Evolutionary conservation across 2,797 vertebrate species (phyloP).

Genomic region (Lepus townsendii): DNA sequence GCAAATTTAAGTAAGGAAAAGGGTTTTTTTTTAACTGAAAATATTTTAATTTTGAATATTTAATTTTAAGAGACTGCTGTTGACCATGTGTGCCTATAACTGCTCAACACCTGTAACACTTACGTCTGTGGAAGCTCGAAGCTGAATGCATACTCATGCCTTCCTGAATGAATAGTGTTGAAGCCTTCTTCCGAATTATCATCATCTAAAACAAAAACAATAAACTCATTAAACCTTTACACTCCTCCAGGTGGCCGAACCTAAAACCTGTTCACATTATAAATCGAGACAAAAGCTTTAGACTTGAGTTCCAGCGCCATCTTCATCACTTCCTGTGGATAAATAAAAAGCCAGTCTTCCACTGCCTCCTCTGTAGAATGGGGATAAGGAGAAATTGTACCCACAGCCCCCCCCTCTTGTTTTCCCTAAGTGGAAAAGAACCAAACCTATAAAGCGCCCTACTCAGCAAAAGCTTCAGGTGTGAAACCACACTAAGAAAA

Average conservation of each 20-base stretch:
- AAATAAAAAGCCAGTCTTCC: not conserved
- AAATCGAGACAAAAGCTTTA: not conserved
- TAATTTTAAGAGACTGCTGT: not conserved
- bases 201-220: conserved; percentile 85
- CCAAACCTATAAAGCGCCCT: not conserved
- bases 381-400: not conserved
- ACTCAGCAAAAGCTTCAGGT: not conserved
- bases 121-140: conserved; percentile 99
- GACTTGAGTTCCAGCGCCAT: not conserved
- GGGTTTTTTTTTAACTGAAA: conserved; percentile 83
- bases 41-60: conserved; percentile 60
- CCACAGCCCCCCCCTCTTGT: no score
- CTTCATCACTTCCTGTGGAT: not conserved
- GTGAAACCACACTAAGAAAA: not conserved
- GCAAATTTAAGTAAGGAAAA: conserved; percentile 87
- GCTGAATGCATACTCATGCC: conserved; percentile 99
- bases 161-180: conserved; percentile 95
- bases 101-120: conserved; percentile 84
- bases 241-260: not conserved
- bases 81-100: conserved; percentile 62
- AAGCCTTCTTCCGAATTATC: conserved; percentile 96
- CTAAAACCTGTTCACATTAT: not conserved
- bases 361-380: not conserved
- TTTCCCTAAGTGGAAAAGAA: not conserved
- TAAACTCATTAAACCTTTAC: conserved; percentile 56